Evolutionary conservation across 2,113 vertebrate species (phyloP), one percentile per base, ranked within the genome.

Genomic region (Alosa alosa): DNA sequence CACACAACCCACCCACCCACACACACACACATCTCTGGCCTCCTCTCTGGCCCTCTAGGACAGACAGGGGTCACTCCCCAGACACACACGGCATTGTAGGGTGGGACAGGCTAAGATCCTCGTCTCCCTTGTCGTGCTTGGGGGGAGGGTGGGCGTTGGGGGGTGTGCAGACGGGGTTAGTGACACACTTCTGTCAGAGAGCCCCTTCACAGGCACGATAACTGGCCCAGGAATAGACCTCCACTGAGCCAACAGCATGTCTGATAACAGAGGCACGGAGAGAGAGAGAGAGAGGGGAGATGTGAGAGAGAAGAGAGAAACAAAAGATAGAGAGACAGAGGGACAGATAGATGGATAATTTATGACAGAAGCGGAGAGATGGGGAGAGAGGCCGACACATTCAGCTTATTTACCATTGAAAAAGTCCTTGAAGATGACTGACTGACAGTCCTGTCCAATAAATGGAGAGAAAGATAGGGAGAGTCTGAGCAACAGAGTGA

Each of bases 171-270:
- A 44, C 41, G 52, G 52, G 52, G 15, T 1, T 50, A 84, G 72
- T 86, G 82, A 84, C 68, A 86, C 82, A 13, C 68, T 81, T 84
- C 86, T 64, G 50, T 83, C 72, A 86, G 52, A 81, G 41, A 81
- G 83, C 9, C 15, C 72, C 52, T 64, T 45, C 50, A 31, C 83
- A 60, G 49, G 5, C 72, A 25, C 46, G 86, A 87, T 87, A 87
- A 82, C 83, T 81, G 25, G 72, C 1, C 78, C 47, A 17, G 39
- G 50, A 84, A 86, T 84, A 86, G 86, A 84, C 17, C 82, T n/a
- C 5, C 46, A 52, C 36, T 39, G 78, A 52, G 31, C 5, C 22
- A 75, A 22, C 82, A 86, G 83, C 83, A 45, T 39, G 64, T 64
- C 45, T 75, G 57, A 75, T 83, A 86, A 82, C 39, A 44, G 5